phyloP scores from a whole-genome alignment of 1,140 invertebrate species.

The Liolophura sinensis region DNA sequence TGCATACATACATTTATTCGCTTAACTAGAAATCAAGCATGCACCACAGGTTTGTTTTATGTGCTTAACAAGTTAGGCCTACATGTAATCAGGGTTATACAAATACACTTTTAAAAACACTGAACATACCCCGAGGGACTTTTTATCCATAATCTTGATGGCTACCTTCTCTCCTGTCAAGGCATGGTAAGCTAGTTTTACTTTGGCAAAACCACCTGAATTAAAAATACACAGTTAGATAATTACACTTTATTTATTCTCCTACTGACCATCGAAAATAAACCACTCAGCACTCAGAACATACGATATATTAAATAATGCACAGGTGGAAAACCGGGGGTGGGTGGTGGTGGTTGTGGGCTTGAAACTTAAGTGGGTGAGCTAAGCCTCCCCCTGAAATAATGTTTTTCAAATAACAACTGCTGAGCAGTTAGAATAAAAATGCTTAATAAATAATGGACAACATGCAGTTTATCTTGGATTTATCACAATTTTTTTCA shows the following conservation, averaged over 20 bases:
- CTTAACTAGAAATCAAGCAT: too few species aligned
- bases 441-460: too few species aligned
- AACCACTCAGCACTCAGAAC: not conserved
- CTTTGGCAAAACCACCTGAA: constrained; percentile 78
- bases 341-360: not conserved
- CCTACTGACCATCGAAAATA: too few species aligned
- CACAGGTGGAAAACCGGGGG: not conserved
- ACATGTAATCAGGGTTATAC: too few species aligned
- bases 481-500: too few species aligned
- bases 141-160: constrained; percentile 86
- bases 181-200: constrained; percentile 76
- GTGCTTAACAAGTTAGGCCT: too few species aligned
- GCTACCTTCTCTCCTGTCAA: constrained; percentile 81
- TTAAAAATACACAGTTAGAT: constrained; percentile 11
- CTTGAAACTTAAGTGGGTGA: not conserved
- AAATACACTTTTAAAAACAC: too few species aligned
- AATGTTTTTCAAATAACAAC: not conserved
- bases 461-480: too few species aligned
- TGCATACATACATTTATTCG: too few species aligned
- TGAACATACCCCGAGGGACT: constrained; percentile 68
- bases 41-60: too few species aligned
- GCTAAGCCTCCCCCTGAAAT: not conserved
- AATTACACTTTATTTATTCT: too few species aligned
- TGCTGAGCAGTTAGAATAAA: too few species aligned
- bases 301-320: not conserved